Evolutionary conservation across 2,888 invertebrate genomes (phyloP).

Genomic region (Ommatoiulus sabulosus): DNA sequence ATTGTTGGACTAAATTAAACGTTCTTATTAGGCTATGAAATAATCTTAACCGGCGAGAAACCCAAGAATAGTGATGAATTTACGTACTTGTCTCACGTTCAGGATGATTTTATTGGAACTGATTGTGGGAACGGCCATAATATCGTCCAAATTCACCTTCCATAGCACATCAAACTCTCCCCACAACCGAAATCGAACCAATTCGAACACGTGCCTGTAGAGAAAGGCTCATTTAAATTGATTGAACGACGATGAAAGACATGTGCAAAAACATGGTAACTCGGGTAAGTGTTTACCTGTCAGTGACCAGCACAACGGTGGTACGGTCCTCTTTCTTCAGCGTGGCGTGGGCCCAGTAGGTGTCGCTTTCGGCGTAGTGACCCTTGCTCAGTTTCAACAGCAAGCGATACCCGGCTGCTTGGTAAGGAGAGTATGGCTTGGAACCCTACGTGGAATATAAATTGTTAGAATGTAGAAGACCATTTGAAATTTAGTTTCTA

Average conservation of each 20-base stretch:
- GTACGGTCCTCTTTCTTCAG: constrained; percentile 74
- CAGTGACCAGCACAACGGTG: constrained; percentile 76
- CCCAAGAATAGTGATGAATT: background rate
- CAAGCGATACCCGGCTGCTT: constrained; percentile 78
- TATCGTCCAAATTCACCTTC: constrained; percentile 78
- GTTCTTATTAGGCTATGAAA: no score
- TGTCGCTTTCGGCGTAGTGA: constrained; percentile 75
- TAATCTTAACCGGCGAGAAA: background rate
- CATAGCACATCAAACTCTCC: constrained; percentile 83
- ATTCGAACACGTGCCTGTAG: constrained; percentile 78
- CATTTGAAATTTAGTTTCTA: background rate
- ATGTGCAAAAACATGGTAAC: background rate
- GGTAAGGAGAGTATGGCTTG: constrained; percentile 78
- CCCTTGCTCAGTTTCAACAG: constrained; percentile 75
- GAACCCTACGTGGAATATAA: constrained; percentile 73
- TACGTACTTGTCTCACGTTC: constrained; percentile 79
- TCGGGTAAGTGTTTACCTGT: constrained; percentile 72
- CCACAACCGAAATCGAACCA: constrained; percentile 78
- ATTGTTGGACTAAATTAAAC: no score
- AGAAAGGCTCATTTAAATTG: constrained; percentile 47
- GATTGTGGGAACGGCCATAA: constrained; percentile 76
- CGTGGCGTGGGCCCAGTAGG: constrained; percentile 79
- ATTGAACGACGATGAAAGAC: background rate
- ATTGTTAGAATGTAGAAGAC: background rate
- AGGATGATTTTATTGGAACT: constrained; percentile 75